phyloP scores from a whole-genome alignment of 2,113 vertebrate genomes.

The Lasiurus borealis region DNA sequence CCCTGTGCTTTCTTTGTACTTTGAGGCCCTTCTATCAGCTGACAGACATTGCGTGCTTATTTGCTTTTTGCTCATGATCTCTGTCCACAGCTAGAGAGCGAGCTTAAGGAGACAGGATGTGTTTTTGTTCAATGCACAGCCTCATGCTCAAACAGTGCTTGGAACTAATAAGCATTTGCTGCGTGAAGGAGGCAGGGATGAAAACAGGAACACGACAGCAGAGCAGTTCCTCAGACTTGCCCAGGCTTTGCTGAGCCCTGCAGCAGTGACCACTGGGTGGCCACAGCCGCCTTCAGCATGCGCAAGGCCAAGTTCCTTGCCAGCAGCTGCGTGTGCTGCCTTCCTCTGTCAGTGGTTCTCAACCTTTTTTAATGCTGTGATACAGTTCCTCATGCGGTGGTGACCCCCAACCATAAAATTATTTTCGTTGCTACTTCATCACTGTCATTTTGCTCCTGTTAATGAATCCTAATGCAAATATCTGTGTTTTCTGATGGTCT shows the following conservation, averaged over 20 bases:
- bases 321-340: neutral
- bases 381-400: too few relatives aligned
- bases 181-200: neutral
- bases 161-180: neutral
- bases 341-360: neutral
- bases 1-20: neutral
- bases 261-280: conserved; percentile 81
- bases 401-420: too few relatives aligned
- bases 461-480: too few relatives aligned
- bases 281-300: conserved; percentile 64
- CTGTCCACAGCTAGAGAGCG: neutral
- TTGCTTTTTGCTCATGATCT: conserved; percentile 8
- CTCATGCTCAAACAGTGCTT: neutral
- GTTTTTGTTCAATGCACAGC: neutral
- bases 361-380: too few relatives aligned
- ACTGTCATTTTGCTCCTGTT: too few relatives aligned
- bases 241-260: neutral
- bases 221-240: neutral
- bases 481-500: too few relatives aligned
- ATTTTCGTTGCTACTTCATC: too few relatives aligned
- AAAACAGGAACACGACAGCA: too few relatives aligned
- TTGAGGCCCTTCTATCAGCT: neutral
- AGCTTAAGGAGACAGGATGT: neutral
- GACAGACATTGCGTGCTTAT: neutral
- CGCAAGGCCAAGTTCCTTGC: rapidly evolving